phyloP scores from a whole-genome alignment of 2,888 invertebrate species.

The Carterocephalus palaemon region DNA sequence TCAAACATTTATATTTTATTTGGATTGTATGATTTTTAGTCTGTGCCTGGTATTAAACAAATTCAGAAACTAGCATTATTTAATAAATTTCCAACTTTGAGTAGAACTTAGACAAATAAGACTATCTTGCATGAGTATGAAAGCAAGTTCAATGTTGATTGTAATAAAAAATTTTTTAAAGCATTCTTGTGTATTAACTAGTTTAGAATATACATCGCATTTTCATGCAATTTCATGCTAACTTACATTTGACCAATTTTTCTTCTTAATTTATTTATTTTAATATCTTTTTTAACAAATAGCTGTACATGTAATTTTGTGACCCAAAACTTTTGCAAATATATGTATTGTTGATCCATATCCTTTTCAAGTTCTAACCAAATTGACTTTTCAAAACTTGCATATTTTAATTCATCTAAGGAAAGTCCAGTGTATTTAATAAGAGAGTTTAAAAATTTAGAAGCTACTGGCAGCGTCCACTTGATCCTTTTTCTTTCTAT shows the following conservation, averaged over 20 bases:
- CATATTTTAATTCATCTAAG: conserved; percentile 52
- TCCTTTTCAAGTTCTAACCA: conserved; percentile 52
- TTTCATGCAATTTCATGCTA: too few species aligned
- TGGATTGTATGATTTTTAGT: too few species aligned
- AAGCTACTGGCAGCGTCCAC: conserved; percentile 52
- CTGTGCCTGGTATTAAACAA: too few species aligned
- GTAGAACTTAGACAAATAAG: too few species aligned
- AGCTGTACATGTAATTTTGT: conserved; percentile 54
- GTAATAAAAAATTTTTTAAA: too few species aligned
- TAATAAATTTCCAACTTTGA: too few species aligned
- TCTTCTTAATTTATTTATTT: conserved; percentile 45
- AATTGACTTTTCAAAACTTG: conserved; percentile 45
- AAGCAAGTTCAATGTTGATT: too few species aligned
- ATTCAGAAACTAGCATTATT: too few species aligned
- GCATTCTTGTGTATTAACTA: too few species aligned
- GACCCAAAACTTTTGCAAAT: conserved; percentile 56
- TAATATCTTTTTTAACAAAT: conserved; percentile 52
- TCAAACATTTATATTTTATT: too few species aligned
- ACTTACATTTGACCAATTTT: conserved; percentile 53
- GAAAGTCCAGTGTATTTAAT: conserved; percentile 44
- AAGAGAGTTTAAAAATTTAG: conserved; percentile 49
- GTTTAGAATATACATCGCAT: too few species aligned
- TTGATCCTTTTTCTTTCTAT: conserved; percentile 41
- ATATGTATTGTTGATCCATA: conserved; percentile 44
- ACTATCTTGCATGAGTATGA: too few species aligned